Conservation (phyloP, 2,113 vertebrate species). For the Erythrolamprus reginae region DNA sequence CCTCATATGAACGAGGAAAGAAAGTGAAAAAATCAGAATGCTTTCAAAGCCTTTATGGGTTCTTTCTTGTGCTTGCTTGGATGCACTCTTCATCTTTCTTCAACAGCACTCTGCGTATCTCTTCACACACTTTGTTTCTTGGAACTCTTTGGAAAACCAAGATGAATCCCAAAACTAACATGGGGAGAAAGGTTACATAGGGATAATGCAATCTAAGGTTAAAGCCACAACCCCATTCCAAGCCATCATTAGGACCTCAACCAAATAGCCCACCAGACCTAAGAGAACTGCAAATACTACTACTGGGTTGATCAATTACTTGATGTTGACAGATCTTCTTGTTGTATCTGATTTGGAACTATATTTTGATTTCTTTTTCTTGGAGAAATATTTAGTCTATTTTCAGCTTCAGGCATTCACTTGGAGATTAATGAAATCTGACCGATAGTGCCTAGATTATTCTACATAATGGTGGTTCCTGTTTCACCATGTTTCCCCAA, state of each 20-base stretch:
- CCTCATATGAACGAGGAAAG: not conserved
- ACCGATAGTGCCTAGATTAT: not conserved
- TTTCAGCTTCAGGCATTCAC: not conserved
- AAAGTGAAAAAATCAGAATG: not conserved
- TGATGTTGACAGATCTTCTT: not conserved
- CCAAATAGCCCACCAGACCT: not conserved
- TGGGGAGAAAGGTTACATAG: not conserved
- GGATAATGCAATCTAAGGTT: not conserved
- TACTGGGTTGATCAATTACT: not conserved
- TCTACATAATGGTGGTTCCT: not conserved
- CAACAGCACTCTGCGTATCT: not conserved
- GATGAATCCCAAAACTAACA: not conserved
- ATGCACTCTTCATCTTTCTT: not conserved
- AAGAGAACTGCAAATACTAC: not conserved
- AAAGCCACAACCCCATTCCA: not conserved
- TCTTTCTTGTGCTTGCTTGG: too few species aligned
- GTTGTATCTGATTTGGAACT: not conserved
- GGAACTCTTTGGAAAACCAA: not conserved
- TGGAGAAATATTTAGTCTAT: too few species aligned
- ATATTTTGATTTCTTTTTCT: too few species aligned
- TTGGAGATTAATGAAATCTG: not conserved
- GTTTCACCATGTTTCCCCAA: not conserved
- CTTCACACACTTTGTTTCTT: not conserved
- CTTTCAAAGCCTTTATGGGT: not conserved
- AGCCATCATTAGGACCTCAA: not conserved